A percentile compares a stretch with the other conserved stretches of the same genome.
Conservation (phyloP, 2,888 invertebrate genomes). For the Margaritifera margaritifera region DNA sequence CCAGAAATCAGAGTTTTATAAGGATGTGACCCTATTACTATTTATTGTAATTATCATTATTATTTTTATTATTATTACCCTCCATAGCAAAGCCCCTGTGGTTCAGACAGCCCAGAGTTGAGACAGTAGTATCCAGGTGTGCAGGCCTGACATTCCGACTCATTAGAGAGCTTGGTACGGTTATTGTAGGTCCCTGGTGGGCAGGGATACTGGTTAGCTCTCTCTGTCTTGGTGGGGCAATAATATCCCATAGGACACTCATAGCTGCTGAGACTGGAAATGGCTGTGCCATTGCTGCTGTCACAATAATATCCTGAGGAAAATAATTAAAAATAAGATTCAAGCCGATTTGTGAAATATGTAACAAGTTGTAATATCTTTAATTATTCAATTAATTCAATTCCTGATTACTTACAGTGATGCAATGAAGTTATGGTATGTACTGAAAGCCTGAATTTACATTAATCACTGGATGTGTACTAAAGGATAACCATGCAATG, state of each 20-base stretch:
- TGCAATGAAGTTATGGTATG: no score
- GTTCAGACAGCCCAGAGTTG: slow-evolving; percentile 59
- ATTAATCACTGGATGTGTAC: no score
- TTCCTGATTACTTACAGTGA: no score
- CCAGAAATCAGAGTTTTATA: no score
- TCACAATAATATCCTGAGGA: slow-evolving; percentile 64
- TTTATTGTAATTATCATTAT: neutral
- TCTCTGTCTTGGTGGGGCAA: slow-evolving; percentile 56
- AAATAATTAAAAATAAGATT: neutral
- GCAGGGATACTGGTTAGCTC: slow-evolving; percentile 62
- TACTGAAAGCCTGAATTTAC: no score
- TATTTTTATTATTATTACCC: slow-evolving; percentile 55
- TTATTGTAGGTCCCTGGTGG: slow-evolving; percentile 68
- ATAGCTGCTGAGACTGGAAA: slow-evolving; percentile 52
- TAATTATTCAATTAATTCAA: no score
- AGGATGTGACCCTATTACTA: no score
- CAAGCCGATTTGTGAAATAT: no score
- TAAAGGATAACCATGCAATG: no score
- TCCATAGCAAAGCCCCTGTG: slow-evolving; percentile 66
- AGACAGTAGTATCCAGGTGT: slow-evolving; percentile 67
- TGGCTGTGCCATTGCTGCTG: slow-evolving; percentile 46
- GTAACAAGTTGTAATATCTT: no score
- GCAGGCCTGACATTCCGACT: slow-evolving; percentile 63
- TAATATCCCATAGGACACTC: slow-evolving; percentile 62
- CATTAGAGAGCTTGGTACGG: slow-evolving; percentile 44